Conservation (phyloP, 2,797 vertebrate genomes). For the Argentina silus region DNA sequence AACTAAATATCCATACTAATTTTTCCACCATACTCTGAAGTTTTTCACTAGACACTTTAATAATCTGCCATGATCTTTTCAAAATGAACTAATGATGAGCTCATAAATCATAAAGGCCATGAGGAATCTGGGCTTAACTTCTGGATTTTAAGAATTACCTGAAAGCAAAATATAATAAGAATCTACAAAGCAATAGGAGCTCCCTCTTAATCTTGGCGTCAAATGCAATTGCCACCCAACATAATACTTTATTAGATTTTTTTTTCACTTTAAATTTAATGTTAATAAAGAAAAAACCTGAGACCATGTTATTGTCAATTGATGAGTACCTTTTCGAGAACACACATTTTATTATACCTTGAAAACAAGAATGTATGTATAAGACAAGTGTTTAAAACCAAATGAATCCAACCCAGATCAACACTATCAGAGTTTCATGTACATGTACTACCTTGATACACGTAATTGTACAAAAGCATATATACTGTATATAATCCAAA, state of each 20-base stretch:
- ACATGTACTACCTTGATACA: too few species aligned
- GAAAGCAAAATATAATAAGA: slow-evolving; percentile 31
- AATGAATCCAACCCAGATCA: too few species aligned
- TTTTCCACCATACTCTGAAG: slow-evolving; percentile 10
- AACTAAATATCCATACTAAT: background rate
- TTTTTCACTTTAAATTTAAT: too few species aligned
- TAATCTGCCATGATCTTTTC: slow-evolving; percentile 43
- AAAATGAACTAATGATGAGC: slow-evolving; percentile 25
- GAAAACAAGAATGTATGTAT: too few species aligned
- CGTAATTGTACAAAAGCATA: too few species aligned
- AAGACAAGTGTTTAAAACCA: too few species aligned
- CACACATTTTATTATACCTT: too few species aligned
- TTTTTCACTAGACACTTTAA: slow-evolving; percentile 51
- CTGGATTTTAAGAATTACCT: slow-evolving; percentile 47
- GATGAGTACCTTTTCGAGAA: too few species aligned
- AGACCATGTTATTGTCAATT: too few species aligned
- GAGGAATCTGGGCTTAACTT: slow-evolving; percentile 23
- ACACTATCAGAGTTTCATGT: too few species aligned
- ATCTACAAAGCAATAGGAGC: background rate
- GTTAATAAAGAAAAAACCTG: too few species aligned
- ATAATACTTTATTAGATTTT: too few species aligned
- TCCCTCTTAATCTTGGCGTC: background rate
- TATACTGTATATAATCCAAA: background rate
- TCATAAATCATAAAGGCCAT: slow-evolving; percentile 57
- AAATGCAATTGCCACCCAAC: background rate